Evolutionary conservation across 2,113 vertebrate genomes (phyloP), one percentile per base, ranked within the genome.

Genomic region (Clupea harengus): DNA sequence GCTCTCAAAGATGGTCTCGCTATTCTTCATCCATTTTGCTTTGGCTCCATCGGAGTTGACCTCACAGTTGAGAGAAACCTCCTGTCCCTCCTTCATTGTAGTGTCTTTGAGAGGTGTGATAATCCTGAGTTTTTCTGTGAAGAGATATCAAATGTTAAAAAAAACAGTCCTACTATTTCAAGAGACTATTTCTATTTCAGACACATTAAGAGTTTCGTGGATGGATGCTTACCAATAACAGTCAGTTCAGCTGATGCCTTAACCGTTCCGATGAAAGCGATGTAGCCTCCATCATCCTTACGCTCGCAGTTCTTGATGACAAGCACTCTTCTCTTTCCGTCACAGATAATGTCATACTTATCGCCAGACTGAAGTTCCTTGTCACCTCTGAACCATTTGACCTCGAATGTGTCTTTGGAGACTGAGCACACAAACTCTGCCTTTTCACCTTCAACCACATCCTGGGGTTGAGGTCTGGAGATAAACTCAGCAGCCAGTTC

Each of bases 1-100:
- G 91, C 97, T 99, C 89, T 99, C 98, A 89, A 98, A 99, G 88
- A 99, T 96, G 17, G 96, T 96, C 89, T 99, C 97, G 0, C 96
- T 96, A 82, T 97, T 95, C 94, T 96, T 97, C 90, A 97, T 95
- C 98, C 98, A 99, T 89, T 99, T 99, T 86, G 97, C 97, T 91
- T 98, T 99, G 7, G 96, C 98, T 89, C 97, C 98, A 90, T 97
- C 98, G 0, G 95, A 94, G 91, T 99, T 99, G 25, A 97, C 96
- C 94, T 99, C 98, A 82, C 98, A 99, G 93, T 99, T 97, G 86
- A 99, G 98, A 83, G 97, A 92, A 28, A 96, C 95, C 93, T 99
- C 98, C 89, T 96, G 92, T 91, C 96, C 96, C 87, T 99, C 98
- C 89, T 94, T 98, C 88, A 96, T 96, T 81, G 95, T 93, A 3